Evolutionary conservation across 2,888 invertebrate species (phyloP).

Genomic region (Caenorhabditis macrosperma): DNA sequence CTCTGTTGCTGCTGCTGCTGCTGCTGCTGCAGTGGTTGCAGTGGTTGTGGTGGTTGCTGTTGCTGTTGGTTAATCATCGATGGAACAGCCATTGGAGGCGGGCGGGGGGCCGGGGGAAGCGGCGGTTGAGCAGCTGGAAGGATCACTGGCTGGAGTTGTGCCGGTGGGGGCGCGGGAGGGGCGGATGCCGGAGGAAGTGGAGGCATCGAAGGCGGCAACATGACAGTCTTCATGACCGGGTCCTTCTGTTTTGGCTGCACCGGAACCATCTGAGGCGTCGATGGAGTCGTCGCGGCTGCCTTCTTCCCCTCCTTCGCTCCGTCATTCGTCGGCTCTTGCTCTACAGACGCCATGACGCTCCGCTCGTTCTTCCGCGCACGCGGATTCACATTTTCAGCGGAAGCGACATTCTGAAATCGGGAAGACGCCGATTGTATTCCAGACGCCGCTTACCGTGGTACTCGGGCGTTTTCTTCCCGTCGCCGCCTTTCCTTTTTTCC

Average conservation of each 20-base stretch:
- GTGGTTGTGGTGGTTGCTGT: not conserved
- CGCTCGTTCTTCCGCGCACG: slow-evolving; percentile 8
- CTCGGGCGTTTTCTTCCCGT: slow-evolving; percentile 18
- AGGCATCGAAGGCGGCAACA: slow-evolving; percentile 11
- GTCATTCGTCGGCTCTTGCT: not conserved
- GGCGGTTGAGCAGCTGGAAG: not conserved
- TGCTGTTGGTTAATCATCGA: too few relatives aligned
- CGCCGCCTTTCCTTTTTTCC: slow-evolving; percentile 15
- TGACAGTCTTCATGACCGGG: slow-evolving; percentile 8
- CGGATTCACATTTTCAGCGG: not conserved
- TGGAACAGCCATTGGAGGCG: not conserved
- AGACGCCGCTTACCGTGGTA: not conserved
- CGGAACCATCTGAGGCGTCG: too few relatives aligned
- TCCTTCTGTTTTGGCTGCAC: slow-evolving; percentile 3
- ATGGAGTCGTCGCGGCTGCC: too few relatives aligned
- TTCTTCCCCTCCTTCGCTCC: not conserved
- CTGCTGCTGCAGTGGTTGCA: too few relatives aligned
- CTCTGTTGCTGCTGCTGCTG: not conserved
- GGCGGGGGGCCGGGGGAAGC: not conserved
- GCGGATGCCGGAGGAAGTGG: not conserved
- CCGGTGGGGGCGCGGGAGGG: not conserved
- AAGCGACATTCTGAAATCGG: not conserved
- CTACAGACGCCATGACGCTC: slow-evolving; percentile 24
- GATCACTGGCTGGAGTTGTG: too few relatives aligned
- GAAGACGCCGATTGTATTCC: too few relatives aligned